phyloP scores from a whole-genome alignment of 1,140 invertebrate species.

The Andricus grossulariae region DNA sequence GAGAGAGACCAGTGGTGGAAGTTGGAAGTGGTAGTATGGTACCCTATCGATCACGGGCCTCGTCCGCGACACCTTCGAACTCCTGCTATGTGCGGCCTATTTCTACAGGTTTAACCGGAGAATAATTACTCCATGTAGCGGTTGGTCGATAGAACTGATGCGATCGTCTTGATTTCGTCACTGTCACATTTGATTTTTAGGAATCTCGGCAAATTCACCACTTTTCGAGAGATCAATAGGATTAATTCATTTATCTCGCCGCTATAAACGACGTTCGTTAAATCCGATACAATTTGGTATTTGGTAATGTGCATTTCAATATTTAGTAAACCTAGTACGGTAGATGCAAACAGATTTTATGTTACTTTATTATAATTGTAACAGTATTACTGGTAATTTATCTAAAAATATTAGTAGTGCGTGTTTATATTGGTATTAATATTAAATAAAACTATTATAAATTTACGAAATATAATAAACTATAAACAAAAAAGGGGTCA shows the following conservation, averaged over 20 bases:
- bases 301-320: not conserved
- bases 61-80: conserved; percentile 12
- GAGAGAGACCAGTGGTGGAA: not conserved
- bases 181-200: conserved; percentile 8
- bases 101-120: conserved; percentile 15
- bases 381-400: too few relatives aligned
- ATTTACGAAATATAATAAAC: too few relatives aligned
- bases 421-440: too few relatives aligned
- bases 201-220: not conserved
- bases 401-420: too few relatives aligned
- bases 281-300: not conserved
- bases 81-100: conserved; percentile 24
- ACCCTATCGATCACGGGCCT: conserved; percentile 17
- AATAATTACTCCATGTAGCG: not conserved
- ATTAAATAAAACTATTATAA: too few relatives aligned
- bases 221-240: not conserved
- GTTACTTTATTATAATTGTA: too few relatives aligned
- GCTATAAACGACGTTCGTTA: not conserved
- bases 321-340: too few relatives aligned
- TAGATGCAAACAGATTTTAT: too few relatives aligned
- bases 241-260: conserved; percentile 18
- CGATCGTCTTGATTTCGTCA: too few relatives aligned
- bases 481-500: too few relatives aligned
- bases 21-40: not conserved
- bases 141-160: not conserved